Evolutionary conservation across 1,140 invertebrate genomes (phyloP).

Genomic region (Meloidogyne hapla): DNA sequence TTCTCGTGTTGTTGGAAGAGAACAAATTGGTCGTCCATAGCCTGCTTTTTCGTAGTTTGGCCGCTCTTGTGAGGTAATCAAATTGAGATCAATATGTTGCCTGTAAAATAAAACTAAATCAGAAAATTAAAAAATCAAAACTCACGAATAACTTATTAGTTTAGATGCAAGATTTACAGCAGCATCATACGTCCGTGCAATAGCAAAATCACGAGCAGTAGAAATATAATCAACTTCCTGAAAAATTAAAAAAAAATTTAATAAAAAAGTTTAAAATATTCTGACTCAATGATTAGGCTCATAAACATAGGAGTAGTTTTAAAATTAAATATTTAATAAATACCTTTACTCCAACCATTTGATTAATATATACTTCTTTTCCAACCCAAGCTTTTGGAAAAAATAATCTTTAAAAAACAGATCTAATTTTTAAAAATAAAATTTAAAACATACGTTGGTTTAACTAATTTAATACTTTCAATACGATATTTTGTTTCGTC

Average conservation of each 20-base stretch:
- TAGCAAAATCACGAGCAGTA: slow-evolving; percentile 13
- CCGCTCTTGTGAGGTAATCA: background rate
- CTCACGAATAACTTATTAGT: slow-evolving; percentile 19
- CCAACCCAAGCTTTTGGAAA: slow-evolving; percentile 24
- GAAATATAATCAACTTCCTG: slow-evolving; percentile 23
- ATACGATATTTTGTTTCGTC: slow-evolving; percentile 19
- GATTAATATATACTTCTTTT: slow-evolving; percentile 9
- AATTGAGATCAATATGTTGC: slow-evolving; percentile 13
- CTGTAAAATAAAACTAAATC: background rate
- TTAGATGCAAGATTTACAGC: slow-evolving; percentile 18
- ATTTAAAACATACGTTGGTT: slow-evolving; percentile 15
- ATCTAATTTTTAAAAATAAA: background rate
- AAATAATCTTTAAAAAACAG: slow-evolving; percentile 16
- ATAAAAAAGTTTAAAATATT: no score
- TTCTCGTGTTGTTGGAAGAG: background rate
- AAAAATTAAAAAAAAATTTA: background rate
- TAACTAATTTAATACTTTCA: slow-evolving; percentile 20
- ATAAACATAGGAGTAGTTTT: no score
- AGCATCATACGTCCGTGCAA: slow-evolving; percentile 7
- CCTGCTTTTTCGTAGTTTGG: background rate
- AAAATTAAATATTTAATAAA: background rate
- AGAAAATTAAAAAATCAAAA: background rate
- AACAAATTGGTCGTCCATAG: background rate
- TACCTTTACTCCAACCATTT: slow-evolving; percentile 1
- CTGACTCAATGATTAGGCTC: no score